Evolutionary conservation across 2,888 invertebrate genomes (phyloP).

Genomic region (Trachelus troglodyta): DNA sequence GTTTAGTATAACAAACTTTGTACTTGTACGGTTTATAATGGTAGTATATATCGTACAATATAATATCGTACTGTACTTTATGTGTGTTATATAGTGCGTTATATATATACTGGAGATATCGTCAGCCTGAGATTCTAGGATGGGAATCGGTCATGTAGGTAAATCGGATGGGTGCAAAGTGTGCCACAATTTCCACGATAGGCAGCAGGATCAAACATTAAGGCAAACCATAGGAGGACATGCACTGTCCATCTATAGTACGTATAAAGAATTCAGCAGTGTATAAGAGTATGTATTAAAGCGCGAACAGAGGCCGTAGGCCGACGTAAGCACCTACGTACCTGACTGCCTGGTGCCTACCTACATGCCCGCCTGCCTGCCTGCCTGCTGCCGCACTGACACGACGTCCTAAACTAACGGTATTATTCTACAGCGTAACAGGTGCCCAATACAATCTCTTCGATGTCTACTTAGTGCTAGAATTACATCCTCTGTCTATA

Average conservation of each 20-base stretch:
- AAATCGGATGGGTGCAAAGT: background rate
- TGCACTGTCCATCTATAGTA: background rate
- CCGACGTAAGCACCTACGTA: background rate
- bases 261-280: background rate
- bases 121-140: background rate
- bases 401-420: constrained; percentile 62
- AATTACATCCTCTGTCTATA: constrained; percentile 11
- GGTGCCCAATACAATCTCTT: constrained; percentile 56
- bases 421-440: constrained; percentile 57
- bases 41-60: background rate
- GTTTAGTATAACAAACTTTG: background rate
- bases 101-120: background rate
- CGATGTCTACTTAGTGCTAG: constrained; percentile 35
- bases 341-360: background rate
- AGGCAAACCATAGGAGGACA: background rate
- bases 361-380: constrained; percentile 7
- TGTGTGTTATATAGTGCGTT: background rate
- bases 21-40: background rate
- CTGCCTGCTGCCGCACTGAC: constrained; percentile 51
- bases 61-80: background rate
- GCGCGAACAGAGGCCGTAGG: constrained; percentile 22
- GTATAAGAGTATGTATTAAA: background rate
- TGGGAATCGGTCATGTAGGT: background rate
- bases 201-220: background rate
- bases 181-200: background rate